phyloP scores from a whole-genome alignment of 2,797 vertebrate species.

The Spheniscus humboldti region DNA sequence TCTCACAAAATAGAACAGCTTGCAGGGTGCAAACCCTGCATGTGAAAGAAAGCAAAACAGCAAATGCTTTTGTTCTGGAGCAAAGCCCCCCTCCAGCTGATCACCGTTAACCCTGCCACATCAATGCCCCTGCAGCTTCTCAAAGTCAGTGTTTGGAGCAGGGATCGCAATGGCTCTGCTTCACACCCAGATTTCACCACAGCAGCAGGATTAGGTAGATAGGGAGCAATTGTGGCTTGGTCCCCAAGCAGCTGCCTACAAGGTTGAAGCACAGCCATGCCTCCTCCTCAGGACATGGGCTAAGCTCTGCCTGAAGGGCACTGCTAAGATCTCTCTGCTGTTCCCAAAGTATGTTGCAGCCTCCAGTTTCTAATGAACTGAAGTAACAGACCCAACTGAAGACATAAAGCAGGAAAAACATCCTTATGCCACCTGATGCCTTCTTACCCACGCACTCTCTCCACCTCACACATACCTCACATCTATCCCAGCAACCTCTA shows the following conservation, averaged over 20 bases:
- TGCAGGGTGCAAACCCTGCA: not conserved
- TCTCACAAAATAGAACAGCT: not conserved
- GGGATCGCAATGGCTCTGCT: not conserved
- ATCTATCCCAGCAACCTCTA: not conserved
- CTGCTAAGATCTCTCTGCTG: not conserved
- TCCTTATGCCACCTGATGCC: not conserved
- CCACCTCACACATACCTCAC: not conserved
- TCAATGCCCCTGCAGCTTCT: not conserved
- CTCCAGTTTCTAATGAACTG: not conserved
- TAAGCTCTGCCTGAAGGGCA: not conserved
- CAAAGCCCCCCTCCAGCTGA: not conserved
- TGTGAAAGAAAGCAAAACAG: not conserved
- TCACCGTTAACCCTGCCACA: not conserved
- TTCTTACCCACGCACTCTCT: not conserved
- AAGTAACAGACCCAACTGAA: not conserved
- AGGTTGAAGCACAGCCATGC: not conserved
- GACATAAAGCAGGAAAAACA: not conserved
- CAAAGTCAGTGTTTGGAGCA: not conserved
- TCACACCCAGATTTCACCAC: not conserved
- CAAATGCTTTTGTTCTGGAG: not conserved
- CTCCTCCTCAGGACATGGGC: not conserved
- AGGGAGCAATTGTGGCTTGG: not conserved
- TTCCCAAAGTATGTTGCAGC: not conserved
- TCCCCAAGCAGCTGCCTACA: not conserved
- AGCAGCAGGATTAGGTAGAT: not conserved